Conservation (phyloP, 2,888 invertebrate genomes). For the Rugalucina vietnamica region DNA sequence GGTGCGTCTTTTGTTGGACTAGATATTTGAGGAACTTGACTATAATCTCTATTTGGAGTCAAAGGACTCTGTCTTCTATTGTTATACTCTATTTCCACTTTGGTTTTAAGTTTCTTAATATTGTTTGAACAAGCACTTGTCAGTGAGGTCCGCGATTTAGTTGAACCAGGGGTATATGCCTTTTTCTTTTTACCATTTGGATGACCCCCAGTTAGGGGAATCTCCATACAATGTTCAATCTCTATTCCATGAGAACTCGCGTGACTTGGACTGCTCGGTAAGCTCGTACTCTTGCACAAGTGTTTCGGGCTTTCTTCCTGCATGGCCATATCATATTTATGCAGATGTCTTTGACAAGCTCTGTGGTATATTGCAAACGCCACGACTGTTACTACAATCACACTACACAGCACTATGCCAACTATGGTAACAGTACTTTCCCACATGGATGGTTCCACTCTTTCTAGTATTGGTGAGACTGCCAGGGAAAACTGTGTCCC, state of each 20-base stretch:
- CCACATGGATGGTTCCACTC: constrained; percentile 67
- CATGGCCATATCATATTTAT: constrained; percentile 77
- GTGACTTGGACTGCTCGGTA: constrained; percentile 69
- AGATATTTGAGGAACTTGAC: constrained; percentile 64
- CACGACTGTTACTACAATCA: constrained; percentile 74
- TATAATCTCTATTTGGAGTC: constrained; percentile 69
- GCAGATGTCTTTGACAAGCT: constrained; percentile 66
- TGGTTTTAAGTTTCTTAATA: constrained; percentile 65
- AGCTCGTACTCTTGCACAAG: constrained; percentile 70
- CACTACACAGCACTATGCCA: constrained; percentile 78
- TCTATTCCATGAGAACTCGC: constrained; percentile 69
- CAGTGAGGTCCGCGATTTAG: constrained; percentile 71
- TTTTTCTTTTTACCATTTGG: constrained; percentile 45
- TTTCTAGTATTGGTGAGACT: constrained; percentile 28
- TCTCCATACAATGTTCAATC: constrained; percentile 75
- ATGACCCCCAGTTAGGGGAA: constrained; percentile 72
- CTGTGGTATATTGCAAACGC: constrained; percentile 77
- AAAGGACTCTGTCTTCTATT: constrained; percentile 65
- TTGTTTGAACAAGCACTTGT: constrained; percentile 55
- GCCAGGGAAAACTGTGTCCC: constrained; percentile 21
- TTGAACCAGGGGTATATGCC: constrained; percentile 68
- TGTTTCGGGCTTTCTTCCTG: constrained; percentile 75
- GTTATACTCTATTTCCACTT: constrained; percentile 65
- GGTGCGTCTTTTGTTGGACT: constrained; percentile 73
- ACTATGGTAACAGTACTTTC: constrained; percentile 79